These are phyloP conservation scores for Myxocyprinus asiaticus DNA, from an alignment of 2,113 vertebrate genomes.

Conservation along the genomic window DNA sequence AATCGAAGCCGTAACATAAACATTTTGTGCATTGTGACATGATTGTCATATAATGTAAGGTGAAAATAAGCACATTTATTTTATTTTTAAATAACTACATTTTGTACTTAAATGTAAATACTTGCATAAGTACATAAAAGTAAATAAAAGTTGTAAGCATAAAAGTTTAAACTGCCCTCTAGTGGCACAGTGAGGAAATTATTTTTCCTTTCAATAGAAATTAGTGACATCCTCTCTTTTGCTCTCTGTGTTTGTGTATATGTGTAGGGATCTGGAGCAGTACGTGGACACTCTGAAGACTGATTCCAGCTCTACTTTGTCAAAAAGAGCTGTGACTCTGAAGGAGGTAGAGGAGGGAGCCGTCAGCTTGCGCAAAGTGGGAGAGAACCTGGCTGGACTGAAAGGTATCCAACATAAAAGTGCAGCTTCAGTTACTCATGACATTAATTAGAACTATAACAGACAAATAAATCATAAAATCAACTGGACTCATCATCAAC, in stretches of 20 bases:
- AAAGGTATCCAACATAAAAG: constrained; percentile 77
- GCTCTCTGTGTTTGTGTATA: no score
- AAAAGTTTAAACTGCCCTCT: constrained; percentile 29
- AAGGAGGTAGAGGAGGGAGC: constrained; percentile 95
- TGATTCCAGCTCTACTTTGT: constrained; percentile 65
- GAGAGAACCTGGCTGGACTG: constrained; percentile 88
- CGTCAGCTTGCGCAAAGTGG: constrained; percentile 88
- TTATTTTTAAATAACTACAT: no score
- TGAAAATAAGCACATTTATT: no score
- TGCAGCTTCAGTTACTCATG: background rate
- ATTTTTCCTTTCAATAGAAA: background rate
- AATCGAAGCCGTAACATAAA: no score
- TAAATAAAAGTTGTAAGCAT: no score
- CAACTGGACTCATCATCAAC: no score
- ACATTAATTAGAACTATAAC: background rate
- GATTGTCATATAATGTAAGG: no score
- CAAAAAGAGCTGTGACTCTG: constrained; percentile 77
- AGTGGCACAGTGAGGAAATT: constrained; percentile 7
- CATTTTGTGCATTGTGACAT: no score
- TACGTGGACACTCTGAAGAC: constrained; percentile 87
- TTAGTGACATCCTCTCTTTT: no score
- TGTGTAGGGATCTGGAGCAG: constrained; percentile 84
- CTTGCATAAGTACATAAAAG: no score
- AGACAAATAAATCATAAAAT: no score
- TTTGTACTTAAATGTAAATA: no score